Base-by-base conservation (phyloP, 2,113 vertebrate genomes). In the Actinemys pallida region DNA sequence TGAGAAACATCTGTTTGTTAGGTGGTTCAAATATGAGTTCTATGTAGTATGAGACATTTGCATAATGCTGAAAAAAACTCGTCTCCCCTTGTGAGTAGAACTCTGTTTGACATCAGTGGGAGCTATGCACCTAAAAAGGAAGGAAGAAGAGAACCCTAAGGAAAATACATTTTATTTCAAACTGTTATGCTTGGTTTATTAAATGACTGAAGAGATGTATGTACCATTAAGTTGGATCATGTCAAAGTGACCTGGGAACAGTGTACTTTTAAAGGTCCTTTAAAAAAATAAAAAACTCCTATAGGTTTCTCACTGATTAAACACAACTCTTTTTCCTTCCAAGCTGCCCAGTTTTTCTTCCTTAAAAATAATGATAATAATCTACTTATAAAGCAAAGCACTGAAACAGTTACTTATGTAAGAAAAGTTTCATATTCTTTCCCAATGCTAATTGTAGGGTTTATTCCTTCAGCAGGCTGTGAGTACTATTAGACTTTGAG, bases 351-450 rank as follows among this genome's bases (percentile, higher is more conserved):
- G 47, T 20, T 78, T 76, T 76, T 50, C 52, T 31, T 65, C 49
- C 69, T 22, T 76, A 54, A 53, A 39, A 52, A 49, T 2, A 54
- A 56, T 19, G 59, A 84, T 93, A 86, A 92, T 92, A 88, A 86
- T 52, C 86, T 69, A 84, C 76, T 42, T 88, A 86, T 47, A 11
- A 5, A 94, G 84, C 62, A 87, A 89, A 92, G 93, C 89, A 86
- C 47, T 92, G 91, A 92, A 91, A 93, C 59, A 65, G 86, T 59
- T 78, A 78, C 62, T 84, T n/a, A 78, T 47, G 56, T 45, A 81
- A 91, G 85, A 92, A 89, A 22, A 49, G 72, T 92, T 90, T 88
- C 75, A 84, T 95, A 85, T 89, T 92, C 88, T 39, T 87, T 89
- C 54, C 87, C 29, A 87, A 78, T 84, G 83, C 82, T 95, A 92